These are phyloP conservation scores for Vipera latastei DNA, from an alignment of 2,797 vertebrate species.

Conservation along the genomic window DNA sequence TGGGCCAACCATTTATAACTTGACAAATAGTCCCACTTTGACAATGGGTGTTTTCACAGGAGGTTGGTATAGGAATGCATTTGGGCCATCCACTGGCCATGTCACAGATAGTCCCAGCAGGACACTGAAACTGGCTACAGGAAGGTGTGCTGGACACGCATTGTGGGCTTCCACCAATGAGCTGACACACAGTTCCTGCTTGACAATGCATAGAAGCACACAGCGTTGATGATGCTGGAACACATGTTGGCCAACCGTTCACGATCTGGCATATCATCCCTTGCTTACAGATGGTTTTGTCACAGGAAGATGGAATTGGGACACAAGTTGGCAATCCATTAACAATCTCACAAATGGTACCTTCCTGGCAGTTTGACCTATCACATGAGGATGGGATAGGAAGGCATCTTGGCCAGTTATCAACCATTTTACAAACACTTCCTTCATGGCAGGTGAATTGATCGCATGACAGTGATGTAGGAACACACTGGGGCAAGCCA, in stretches of 20 bases:
- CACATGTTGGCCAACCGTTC: neutral
- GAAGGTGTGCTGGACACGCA: neutral
- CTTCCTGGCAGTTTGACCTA: neutral
- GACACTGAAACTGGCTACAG: neutral
- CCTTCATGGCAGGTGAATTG: neutral
- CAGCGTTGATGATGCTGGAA: neutral
- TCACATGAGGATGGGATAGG: neutral
- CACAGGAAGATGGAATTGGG: neutral
- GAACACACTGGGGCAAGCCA: neutral
- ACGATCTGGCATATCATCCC: neutral
- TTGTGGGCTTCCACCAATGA: neutral
- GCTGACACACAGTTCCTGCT: neutral
- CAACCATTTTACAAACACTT: neutral
- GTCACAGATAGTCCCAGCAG: neutral
- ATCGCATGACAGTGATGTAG: neutral
- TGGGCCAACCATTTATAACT: neutral
- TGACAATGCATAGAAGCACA: conserved; percentile 3
- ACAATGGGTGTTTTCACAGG: neutral
- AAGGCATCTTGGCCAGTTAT: neutral
- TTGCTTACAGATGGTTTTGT: neutral
- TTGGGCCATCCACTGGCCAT: neutral
- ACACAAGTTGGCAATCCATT: neutral
- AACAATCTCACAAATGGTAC: neutral
- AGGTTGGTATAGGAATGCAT: neutral
- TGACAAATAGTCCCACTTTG: conserved; percentile 2